A percentile compares a stretch with the other conserved stretches of the same genome.
Evolutionary conservation across 2,888 invertebrate genomes (phyloP).

Genomic region (Tetragonula carbonaria): DNA sequence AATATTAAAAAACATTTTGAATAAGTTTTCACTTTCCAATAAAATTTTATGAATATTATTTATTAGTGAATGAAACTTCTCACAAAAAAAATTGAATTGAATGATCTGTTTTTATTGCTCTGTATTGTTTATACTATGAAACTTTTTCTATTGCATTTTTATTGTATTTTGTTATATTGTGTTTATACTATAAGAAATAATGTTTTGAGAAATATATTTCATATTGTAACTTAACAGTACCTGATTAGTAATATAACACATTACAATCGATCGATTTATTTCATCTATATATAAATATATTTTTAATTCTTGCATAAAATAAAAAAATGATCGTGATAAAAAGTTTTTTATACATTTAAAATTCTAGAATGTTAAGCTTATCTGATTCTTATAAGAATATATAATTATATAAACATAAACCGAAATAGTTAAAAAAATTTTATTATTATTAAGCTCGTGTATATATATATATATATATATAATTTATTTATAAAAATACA

Average conservation of each 20-base stretch:
- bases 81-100: slow-evolving; percentile 8
- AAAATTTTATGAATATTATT: slow-evolving; percentile 27
- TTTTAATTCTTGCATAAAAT: background rate
- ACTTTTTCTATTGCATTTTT: background rate
- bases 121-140: background rate
- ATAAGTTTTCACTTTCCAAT: slow-evolving; percentile 30
- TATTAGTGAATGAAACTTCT: slow-evolving; percentile 27
- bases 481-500: background rate
- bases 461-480: no score
- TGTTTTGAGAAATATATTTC: slow-evolving; percentile 23
- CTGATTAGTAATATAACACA: slow-evolving; percentile 14
- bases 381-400: background rate
- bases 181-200: background rate
- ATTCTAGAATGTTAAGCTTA: background rate
- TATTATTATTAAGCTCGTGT: background rate
- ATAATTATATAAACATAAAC: background rate
- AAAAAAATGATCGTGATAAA: background rate
- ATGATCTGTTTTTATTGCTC: slow-evolving; percentile 9
- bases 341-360: background rate
- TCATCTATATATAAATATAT: background rate
- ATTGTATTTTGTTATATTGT: background rate
- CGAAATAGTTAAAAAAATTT: background rate
- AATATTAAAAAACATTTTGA: slow-evolving; percentile 1
- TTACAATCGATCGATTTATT: slow-evolving; percentile 7
- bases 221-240: slow-evolving; percentile 44